phyloP scores from a whole-genome alignment of 1,140 invertebrate species.

The Micrasema minimum region DNA sequence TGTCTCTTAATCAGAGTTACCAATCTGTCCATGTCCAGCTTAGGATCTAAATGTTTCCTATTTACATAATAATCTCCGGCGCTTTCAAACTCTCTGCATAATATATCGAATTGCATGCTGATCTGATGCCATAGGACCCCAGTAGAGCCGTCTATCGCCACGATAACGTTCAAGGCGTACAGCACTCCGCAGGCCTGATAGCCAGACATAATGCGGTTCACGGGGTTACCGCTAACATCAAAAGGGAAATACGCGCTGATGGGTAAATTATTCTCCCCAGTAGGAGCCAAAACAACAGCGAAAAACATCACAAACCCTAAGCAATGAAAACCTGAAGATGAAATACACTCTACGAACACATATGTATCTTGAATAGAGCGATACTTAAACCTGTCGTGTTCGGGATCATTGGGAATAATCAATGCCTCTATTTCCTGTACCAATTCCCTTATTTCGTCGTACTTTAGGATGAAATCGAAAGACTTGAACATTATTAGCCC shows the following conservation, averaged over 20 bases:
- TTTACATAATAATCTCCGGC: slow-evolving; percentile 1
- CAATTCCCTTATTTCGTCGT: slow-evolving; percentile 16
- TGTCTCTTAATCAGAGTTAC: slow-evolving; percentile 39
- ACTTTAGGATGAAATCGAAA: slow-evolving; percentile 12
- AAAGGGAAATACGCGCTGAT: slow-evolving; percentile 42
- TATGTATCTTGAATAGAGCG: slow-evolving; percentile 27
- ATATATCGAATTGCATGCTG: slow-evolving; percentile 40
- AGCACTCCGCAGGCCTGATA: slow-evolving; percentile 29
- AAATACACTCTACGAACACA: slow-evolving; percentile 6
- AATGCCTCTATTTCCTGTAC: slow-evolving; percentile 17
- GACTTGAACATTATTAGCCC: slow-evolving; percentile 31
- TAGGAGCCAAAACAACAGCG: slow-evolving; percentile 17
- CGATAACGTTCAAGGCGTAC: slow-evolving; percentile 27
- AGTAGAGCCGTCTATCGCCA: slow-evolving; percentile 19
- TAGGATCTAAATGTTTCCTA: not conserved
- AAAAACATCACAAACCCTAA: slow-evolving; percentile 26
- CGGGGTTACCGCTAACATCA: slow-evolving; percentile 1
- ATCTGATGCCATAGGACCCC: slow-evolving; percentile 44
- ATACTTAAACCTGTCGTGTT: slow-evolving; percentile 33
- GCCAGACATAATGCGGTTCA: slow-evolving; percentile 1
- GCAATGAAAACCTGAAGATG: slow-evolving; percentile 27
- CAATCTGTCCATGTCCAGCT: slow-evolving; percentile 6
- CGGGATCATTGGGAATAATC: slow-evolving; percentile 1
- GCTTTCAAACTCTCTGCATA: slow-evolving; percentile 40
- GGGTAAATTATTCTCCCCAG: slow-evolving; percentile 26